Conservation (phyloP, 53 echinoderm and acorn worm species). For the Hippasteria phrygiana region DNA sequence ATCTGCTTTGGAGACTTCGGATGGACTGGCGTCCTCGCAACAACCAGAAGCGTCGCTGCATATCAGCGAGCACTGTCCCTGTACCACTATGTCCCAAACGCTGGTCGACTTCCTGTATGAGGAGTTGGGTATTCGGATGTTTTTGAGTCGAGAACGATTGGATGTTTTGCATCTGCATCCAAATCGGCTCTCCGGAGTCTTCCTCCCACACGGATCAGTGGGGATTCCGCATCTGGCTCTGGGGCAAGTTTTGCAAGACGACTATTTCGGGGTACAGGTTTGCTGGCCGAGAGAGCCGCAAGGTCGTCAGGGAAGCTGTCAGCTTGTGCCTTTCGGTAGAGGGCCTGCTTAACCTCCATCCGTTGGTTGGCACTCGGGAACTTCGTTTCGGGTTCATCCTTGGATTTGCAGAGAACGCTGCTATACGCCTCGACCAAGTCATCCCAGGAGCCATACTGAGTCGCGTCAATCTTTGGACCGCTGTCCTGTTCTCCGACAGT, state of each 20-base stretch:
- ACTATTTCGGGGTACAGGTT: background rate
- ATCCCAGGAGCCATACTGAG: slow-evolving; percentile 1
- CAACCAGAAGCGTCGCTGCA: slow-evolving; percentile 17
- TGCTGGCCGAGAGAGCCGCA: background rate
- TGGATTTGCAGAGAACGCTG: background rate
- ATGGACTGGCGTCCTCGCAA: slow-evolving; percentile 19
- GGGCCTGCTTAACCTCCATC: background rate
- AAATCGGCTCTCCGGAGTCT: slow-evolving; percentile 10
- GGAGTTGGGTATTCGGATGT: slow-evolving; percentile 4
- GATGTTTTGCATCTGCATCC: background rate
- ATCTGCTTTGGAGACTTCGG: background rate
- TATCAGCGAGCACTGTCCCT: slow-evolving; percentile 7
- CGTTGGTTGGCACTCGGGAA: background rate
- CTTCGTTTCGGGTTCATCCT: background rate
- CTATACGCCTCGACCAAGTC: background rate
- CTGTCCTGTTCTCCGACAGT: background rate
- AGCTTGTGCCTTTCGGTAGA: background rate
- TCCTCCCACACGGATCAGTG: slow-evolving; percentile 10
- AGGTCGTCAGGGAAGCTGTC: slow-evolving; percentile 19
- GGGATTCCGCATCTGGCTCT: background rate
- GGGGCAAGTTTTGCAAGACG: background rate
- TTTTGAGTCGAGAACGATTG: slow-evolving; percentile 23
- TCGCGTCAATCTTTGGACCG: background rate
- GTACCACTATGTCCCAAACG: slow-evolving; percentile 15
- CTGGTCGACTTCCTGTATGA: background rate